Evolutionary conservation across 2,888 invertebrate genomes (phyloP), one percentile per base, ranked within the genome.

Genomic region (Idaea dimidiata): DNA sequence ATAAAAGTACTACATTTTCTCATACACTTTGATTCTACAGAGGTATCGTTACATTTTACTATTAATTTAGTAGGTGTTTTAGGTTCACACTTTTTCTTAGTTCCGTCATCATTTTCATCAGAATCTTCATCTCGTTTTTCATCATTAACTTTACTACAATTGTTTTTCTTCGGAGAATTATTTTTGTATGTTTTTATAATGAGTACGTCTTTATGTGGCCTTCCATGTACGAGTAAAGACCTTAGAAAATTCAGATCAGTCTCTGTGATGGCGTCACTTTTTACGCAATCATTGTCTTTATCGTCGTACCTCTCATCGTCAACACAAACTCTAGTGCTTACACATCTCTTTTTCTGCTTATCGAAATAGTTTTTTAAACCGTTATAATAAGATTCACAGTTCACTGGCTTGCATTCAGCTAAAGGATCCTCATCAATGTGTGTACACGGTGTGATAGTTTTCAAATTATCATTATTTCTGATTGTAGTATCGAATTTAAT

Each of bases 301-400:
- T 83, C 81, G 72, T 89, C 79, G 24, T 86, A 89, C 18, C 87
- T 68, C 8, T 71, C 61, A 31, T 69, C 72, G 1, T 76, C 74
- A 17, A 59, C 53, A 31, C 62, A 64, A 14, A 75, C 55, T 33
- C 82, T 81, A 18, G 65, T 62, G 5, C 76, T 66, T 17, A 80
- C 6, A 67, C 89, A 89, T 61, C 80, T 75, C 64, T 80, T 84
- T 2, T 70, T 63, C 17, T 72, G 72, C 17, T 63, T 72, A 71
- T 77, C 78, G 59, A 72, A 88, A 74, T 78, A 76, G 0, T 86
- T 72, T 59, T 74, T 86, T 59, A 73, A 77, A 0, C 83, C 86
- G 62, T 91, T 91, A 66, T 91, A 89, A 79, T 79, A 76, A 4
- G 69, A 67, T 14, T 88, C 89, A 74, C 91, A 91, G 60, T 87